A percentile compares a stretch with the other conserved stretches of the same genome.
Conservation (phyloP, 2,888 invertebrate species). For the Catonia carolina region DNA sequence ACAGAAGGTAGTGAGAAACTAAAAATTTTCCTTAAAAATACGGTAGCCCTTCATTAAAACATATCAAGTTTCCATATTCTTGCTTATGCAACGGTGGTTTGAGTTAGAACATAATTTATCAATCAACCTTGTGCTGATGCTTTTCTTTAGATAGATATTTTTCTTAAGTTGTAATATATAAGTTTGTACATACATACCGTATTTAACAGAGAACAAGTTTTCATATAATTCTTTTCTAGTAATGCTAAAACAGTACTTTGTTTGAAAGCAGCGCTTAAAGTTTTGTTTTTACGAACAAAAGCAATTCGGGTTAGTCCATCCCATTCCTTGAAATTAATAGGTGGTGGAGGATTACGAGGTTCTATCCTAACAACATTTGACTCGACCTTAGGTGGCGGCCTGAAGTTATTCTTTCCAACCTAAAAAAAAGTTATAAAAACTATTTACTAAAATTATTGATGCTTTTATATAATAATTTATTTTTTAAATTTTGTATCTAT, state of each 20-base stretch:
- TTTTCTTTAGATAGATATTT: too few species aligned
- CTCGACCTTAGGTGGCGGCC: constrained; percentile 98
- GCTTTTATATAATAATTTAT: background rate
- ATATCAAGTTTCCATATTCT: too few species aligned
- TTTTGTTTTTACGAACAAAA: constrained; percentile 96
- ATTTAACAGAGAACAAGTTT: constrained; percentile 82
- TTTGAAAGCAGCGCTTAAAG: constrained; percentile 81
- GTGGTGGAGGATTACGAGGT: constrained; percentile 94
- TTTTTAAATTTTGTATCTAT: background rate
- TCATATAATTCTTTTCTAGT: constrained; percentile 84
- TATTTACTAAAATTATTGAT: background rate
- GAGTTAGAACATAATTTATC: too few species aligned
- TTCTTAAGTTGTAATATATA: too few species aligned
- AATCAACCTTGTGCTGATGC: too few species aligned
- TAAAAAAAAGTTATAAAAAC: constrained; percentile 40
- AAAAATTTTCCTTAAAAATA: too few species aligned
- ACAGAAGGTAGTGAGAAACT: too few species aligned
- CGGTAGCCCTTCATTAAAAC: too few species aligned
- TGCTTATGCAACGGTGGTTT: too few species aligned
- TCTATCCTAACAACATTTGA: constrained; percentile 97
- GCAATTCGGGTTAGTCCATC: constrained; percentile 93
- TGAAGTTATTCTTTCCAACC: constrained; percentile 97
- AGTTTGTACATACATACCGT: too few species aligned
- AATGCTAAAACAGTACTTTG: constrained; percentile 74
- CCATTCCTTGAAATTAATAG: constrained; percentile 96